Evolutionary conservation across 1,140 invertebrate species (phyloP).

Genomic region (Zaprionus davidi): DNA sequence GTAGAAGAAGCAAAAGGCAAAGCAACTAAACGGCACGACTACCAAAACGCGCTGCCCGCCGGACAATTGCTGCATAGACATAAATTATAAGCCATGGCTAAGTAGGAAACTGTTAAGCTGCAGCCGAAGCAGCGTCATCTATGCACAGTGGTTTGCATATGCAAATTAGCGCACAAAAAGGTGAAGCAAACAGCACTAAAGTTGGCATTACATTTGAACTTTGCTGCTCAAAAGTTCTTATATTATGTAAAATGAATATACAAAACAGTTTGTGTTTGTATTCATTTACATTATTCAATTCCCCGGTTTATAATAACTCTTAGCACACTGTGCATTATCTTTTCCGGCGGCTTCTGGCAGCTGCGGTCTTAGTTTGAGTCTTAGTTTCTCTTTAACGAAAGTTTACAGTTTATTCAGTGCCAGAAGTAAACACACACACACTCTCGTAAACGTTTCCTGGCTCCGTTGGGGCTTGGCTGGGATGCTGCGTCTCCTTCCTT

Average conservation of each 20-base stretch:
- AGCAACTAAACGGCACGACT: slow-evolving; percentile 66
- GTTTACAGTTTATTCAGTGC: slow-evolving; percentile 40
- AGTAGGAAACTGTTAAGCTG: slow-evolving; percentile 50
- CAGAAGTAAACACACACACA: slow-evolving; percentile 36
- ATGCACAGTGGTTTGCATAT: slow-evolving; percentile 45
- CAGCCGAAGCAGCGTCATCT: slow-evolving; percentile 14
- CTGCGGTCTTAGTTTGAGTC: slow-evolving; percentile 32
- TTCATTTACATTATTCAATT: background rate
- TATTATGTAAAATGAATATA: background rate
- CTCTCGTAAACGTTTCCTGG: slow-evolving; percentile 35
- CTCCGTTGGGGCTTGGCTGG: slow-evolving; percentile 35
- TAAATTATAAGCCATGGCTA: slow-evolving; percentile 78
- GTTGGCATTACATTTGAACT: background rate
- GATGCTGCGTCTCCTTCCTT: slow-evolving; percentile 23
- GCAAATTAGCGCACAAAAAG: slow-evolving; percentile 15
- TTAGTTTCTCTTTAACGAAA: slow-evolving; percentile 60
- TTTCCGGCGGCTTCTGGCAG: slow-evolving; percentile 41
- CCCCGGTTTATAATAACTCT: background rate
- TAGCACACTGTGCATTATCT: slow-evolving; percentile 26
- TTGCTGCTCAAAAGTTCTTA: background rate
- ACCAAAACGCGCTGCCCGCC: slow-evolving; percentile 64
- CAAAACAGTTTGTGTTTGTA: background rate
- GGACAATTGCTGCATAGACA: slow-evolving; percentile 72
- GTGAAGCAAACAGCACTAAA: background rate
- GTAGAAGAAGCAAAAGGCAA: slow-evolving; percentile 15